Conservation (phyloP, 2,888 invertebrate genomes). For the Artemia sinica region DNA sequence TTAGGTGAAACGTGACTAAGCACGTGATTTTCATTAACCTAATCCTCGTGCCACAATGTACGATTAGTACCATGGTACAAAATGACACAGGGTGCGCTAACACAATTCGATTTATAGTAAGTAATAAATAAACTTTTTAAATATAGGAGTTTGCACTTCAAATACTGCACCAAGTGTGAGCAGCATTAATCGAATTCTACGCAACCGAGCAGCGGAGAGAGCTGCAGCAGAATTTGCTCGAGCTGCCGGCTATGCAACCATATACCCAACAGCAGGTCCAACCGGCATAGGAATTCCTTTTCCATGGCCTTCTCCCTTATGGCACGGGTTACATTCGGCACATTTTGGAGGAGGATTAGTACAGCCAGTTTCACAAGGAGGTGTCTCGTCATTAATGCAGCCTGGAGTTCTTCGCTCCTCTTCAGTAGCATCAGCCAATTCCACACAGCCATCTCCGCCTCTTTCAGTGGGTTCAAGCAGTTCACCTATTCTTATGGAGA, state of each 20-base stretch:
- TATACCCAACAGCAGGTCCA: constrained; percentile 44
- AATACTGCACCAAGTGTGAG: constrained; percentile 90
- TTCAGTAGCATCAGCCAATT: background rate
- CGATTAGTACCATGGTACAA: too few species aligned
- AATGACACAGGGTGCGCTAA: too few species aligned
- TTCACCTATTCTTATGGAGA: background rate
- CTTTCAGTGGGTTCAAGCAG: constrained; percentile 7
- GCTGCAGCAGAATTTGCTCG: constrained; percentile 89
- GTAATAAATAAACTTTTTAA: background rate
- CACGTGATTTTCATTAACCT: too few species aligned
- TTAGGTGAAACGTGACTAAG: too few species aligned
- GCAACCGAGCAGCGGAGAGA: constrained; percentile 86
- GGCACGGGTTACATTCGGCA: constrained; percentile 17
- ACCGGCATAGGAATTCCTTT: constrained; percentile 35
- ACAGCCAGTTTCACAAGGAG: too few species aligned
- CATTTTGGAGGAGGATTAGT: background rate
- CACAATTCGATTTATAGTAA: too few species aligned
- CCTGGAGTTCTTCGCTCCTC: background rate
- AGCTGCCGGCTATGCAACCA: constrained; percentile 71
- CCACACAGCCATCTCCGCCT: constrained; percentile 1
- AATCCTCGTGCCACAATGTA: too few species aligned
- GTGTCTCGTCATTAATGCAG: background rate
- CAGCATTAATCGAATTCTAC: constrained; percentile 84
- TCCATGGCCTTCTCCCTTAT: constrained; percentile 18
- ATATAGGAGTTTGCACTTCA: constrained; percentile 77